A percentile compares a stretch with the other conserved stretches of the same genome.
Conservation (phyloP, 2,888 invertebrate genomes). For the Charanyca ferruginea region DNA sequence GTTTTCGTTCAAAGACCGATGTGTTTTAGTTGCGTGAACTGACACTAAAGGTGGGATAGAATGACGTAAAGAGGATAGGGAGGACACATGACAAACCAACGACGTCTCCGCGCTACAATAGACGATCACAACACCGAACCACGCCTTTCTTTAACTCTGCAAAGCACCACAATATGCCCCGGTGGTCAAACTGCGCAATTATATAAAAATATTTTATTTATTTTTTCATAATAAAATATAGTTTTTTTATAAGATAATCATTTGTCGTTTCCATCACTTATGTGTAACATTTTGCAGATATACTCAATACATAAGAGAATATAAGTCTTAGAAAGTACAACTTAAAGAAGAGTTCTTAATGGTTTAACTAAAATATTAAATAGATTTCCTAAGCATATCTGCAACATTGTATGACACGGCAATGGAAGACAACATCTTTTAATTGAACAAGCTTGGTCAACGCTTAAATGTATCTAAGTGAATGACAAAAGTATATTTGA, state of each 20-base stretch:
- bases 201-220: slow-evolving; percentile 69
- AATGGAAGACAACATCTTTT: slow-evolving; percentile 51
- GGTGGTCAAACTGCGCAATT: slow-evolving; percentile 83
- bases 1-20: slow-evolving; percentile 27
- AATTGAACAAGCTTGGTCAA: slow-evolving; percentile 66
- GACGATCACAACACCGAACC: slow-evolving; percentile 80
- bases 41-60: slow-evolving; percentile 56
- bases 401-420: slow-evolving; percentile 40
- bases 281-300: slow-evolving; percentile 37
- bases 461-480: slow-evolving; percentile 63
- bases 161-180: slow-evolving; percentile 87
- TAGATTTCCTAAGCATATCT: slow-evolving; percentile 53
- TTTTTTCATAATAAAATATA: slow-evolving; percentile 65
- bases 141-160: slow-evolving; percentile 74
- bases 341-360: slow-evolving; percentile 54
- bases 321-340: slow-evolving; percentile 56
- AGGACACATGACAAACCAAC: slow-evolving; percentile 43
- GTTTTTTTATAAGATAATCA: slow-evolving; percentile 52
- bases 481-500: slow-evolving; percentile 55
- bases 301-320: slow-evolving; percentile 53
- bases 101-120: slow-evolving; percentile 60
- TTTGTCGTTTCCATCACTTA: slow-evolving; percentile 24
- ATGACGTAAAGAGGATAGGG: slow-evolving; percentile 32
- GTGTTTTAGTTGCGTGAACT: slow-evolving; percentile 52
- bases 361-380: slow-evolving; percentile 45